Evolutionary conservation across 2,113 vertebrate genomes (phyloP), one percentile per base, ranked within the genome.

Genomic region (Tympanuchus pallidicinctus): DNA sequence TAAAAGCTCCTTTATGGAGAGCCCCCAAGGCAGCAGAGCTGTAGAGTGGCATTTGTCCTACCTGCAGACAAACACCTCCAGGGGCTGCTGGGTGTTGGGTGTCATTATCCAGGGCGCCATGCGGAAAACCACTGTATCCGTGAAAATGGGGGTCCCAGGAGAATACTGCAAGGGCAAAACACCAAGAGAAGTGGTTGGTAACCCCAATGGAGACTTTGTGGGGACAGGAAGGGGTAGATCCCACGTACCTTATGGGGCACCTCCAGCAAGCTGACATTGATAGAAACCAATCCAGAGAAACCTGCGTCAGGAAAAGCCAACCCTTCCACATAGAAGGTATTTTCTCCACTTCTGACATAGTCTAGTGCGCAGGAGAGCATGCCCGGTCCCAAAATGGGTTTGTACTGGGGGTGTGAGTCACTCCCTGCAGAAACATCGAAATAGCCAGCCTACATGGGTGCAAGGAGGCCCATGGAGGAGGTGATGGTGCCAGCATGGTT

Each of bases 91-190:
- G 6, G 98, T 99, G 96, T 99, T 99, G 74, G 99, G 99, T 0
- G 98, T 99, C 99, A 99, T 99, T 97, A 99, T 99, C 99, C 99
- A 99, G 32, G 99, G 99, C 0, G 99, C 98, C 72, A 99, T 56
- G 1, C 97, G 98, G 96, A 99, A 99, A 81, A 97, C 82, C 47
- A 99, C 98, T 0, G 93, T 98, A 90, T 99, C 99, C 2, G 98
- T 99, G 97, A 99, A 99, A 88, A 99, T 97, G 0, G 98, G 98
- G 0, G 97, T 98, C 88, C 98, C 98, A 0, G 96, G 98, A 0
- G 97, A 38, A 28, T 70, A 77, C 99, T 99, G 96, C 2, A 0
- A 59, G 45, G 43, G n/a, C 34, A 3, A 50, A 67, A 36, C 5
- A 1, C 1, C 4, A 1, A 30, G 36, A 50, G 5, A 0, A 0